These are phyloP conservation scores for Sinelater perroti DNA, from an alignment of 2,888 invertebrate genomes.

Conservation along the genomic window DNA sequence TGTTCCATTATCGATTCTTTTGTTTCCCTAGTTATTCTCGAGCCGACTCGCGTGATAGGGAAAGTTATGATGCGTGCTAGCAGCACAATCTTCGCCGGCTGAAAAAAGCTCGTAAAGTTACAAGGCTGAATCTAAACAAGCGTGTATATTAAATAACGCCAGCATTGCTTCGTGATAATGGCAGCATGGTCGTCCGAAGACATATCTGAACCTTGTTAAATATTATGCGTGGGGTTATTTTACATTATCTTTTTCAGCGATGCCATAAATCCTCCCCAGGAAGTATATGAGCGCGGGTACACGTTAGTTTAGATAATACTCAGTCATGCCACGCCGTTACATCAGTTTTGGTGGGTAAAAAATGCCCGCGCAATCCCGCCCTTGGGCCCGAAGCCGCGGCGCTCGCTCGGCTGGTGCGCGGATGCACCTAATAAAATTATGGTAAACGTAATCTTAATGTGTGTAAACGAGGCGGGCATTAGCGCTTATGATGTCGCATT, in stretches of 20 bases:
- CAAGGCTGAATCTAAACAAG: too few relatives aligned
- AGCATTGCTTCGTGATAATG: too few relatives aligned
- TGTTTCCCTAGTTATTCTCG: too few relatives aligned
- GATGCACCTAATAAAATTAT: slow-evolving; percentile 4
- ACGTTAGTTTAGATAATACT: slow-evolving; percentile 16
- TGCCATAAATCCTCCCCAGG: slow-evolving; percentile 23
- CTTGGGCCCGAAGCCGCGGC: too few relatives aligned
- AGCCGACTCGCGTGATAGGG: too few relatives aligned
- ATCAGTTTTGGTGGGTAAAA: background rate
- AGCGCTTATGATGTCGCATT: slow-evolving; percentile 32
- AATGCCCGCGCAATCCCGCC: too few relatives aligned
- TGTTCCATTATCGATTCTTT: too few relatives aligned
- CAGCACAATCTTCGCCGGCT: too few relatives aligned
- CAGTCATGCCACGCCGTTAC: background rate
- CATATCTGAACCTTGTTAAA: slow-evolving; percentile 21
- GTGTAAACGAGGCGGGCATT: slow-evolving; percentile 13
- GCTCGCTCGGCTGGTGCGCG: too few relatives aligned
- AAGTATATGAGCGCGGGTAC: slow-evolving; percentile 17
- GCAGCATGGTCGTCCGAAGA: slow-evolving; percentile 17
- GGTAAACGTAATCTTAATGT: slow-evolving; percentile 16
- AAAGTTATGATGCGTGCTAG: too few relatives aligned
- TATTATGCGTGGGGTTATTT: slow-evolving; percentile 25
- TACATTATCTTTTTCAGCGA: slow-evolving; percentile 21
- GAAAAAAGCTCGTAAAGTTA: too few relatives aligned
- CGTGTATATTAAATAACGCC: too few relatives aligned